A percentile compares a stretch with the other conserved stretches of the same genome.
These are phyloP conservation scores for Mesocricetus auratus DNA, from an alignment of 2,113 vertebrate species.

Conservation along the genomic window DNA sequence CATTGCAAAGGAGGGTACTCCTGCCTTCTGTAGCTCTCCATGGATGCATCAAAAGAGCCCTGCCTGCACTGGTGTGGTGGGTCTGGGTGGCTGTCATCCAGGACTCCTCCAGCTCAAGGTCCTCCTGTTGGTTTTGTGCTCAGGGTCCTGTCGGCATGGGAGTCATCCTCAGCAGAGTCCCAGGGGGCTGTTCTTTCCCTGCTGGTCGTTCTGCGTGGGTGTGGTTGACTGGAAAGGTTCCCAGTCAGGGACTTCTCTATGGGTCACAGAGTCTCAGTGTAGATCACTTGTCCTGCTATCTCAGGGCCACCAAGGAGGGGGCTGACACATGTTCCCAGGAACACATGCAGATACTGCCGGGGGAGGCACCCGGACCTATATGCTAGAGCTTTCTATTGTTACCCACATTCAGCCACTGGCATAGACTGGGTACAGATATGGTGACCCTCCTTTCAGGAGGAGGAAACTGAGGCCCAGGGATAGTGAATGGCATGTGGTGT, in stretches of 20 bases:
- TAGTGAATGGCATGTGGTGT: background rate
- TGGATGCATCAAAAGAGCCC: fast-evolving
- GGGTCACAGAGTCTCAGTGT: background rate
- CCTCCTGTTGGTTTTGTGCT: background rate
- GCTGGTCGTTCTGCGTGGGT: no score
- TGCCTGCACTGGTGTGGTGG: fast-evolving
- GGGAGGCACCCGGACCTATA: fast-evolving
- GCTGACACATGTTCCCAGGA: background rate
- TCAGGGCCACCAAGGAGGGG: background rate
- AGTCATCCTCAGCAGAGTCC: fast-evolving
- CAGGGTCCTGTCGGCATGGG: fast-evolving
- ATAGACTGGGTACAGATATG: no score
- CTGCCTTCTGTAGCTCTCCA: background rate
- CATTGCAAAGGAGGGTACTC: fast-evolving
- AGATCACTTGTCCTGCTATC: fast-evolving
- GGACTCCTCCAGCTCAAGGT: background rate
- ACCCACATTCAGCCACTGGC: fast-evolving
- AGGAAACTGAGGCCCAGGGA: background rate
- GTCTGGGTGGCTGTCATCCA: fast-evolving
- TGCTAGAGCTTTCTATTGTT: fast-evolving
- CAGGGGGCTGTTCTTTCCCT: background rate
- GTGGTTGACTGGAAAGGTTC: background rate
- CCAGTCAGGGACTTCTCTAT: fast-evolving
- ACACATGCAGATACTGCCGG: fast-evolving
- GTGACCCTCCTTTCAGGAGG: background rate